These are phyloP conservation scores for Elephas maximus DNA, from an alignment of 2,113 vertebrate genomes.

Conservation along the genomic window DNA sequence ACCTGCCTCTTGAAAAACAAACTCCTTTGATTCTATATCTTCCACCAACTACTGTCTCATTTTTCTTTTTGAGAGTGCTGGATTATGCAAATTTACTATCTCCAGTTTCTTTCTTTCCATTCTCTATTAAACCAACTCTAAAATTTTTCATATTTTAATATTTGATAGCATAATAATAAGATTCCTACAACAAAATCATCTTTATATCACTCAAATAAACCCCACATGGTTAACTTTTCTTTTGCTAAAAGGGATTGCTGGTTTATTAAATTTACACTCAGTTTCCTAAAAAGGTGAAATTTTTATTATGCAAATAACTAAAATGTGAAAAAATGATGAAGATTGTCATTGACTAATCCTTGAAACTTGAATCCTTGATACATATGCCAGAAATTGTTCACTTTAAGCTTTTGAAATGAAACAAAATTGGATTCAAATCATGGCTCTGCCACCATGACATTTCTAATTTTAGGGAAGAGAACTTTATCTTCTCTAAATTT, in stretches of 20 bases:
- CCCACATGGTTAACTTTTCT: not conserved
- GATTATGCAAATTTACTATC: not conserved
- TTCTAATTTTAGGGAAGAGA: not conserved
- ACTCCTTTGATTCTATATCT: not conserved
- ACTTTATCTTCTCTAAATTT: not conserved
- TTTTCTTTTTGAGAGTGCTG: not conserved
- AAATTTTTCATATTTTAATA: not conserved
- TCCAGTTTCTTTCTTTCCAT: not conserved
- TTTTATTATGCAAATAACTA: not conserved
- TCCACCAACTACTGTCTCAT: not conserved
- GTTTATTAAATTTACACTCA: not conserved
- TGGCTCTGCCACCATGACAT: not conserved
- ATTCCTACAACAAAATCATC: not conserved
- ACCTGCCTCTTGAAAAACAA: not conserved
- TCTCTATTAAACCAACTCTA: not conserved
- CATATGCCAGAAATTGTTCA: not conserved
- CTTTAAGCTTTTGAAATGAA: not conserved
- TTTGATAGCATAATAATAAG: not conserved
- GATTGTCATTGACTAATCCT: not conserved
- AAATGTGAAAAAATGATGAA: not conserved
- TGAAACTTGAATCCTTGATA: not conserved
- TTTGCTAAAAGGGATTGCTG: not conserved
- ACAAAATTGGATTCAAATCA: not conserved
- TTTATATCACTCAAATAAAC: not conserved
- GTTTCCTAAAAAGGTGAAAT: not conserved